Evolutionary conservation across 2,888 invertebrate genomes (phyloP).

Genomic region (Hirtodrosophila duncani): DNA sequence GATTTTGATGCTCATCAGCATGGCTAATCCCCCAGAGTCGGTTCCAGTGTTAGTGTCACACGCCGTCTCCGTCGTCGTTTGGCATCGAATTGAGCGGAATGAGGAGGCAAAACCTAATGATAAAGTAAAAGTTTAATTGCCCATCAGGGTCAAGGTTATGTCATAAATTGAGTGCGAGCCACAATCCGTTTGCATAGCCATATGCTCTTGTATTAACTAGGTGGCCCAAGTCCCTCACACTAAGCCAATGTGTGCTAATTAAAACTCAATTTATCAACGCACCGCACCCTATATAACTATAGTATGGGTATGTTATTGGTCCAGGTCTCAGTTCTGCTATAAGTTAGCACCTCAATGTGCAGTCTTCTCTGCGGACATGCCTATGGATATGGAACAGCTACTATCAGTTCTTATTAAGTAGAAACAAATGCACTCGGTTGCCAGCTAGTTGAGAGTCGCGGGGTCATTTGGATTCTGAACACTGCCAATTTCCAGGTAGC

Average conservation of each 20-base stretch:
- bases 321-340: constrained; percentile 7
- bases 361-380: background rate
- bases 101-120: constrained; percentile 28
- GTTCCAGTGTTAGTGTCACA: no score
- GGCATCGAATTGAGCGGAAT: constrained; percentile 33
- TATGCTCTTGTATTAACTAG: background rate
- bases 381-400: constrained; percentile 1
- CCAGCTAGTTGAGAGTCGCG: constrained; percentile 38
- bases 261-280: constrained; percentile 70
- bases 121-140: constrained; percentile 40
- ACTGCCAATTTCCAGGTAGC: constrained; percentile 23
- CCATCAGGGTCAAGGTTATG: constrained; percentile 64
- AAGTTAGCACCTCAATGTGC: background rate
- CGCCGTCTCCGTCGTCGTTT: constrained; percentile 39
- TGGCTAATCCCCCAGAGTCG: constrained; percentile 49
- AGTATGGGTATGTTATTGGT: no score
- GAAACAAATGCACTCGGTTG: constrained; percentile 42
- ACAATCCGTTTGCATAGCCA: constrained; percentile 17
- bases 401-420: no score
- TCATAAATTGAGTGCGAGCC: constrained; percentile 50
- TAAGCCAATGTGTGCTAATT: constrained; percentile 64
- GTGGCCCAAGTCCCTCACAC: no score
- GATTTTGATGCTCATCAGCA: constrained; percentile 28
- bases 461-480: constrained; percentile 24
- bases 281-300: no score